Base-by-base conservation (phyloP, 1,140 invertebrate genomes). In the Ceratitis capitata region DNA sequence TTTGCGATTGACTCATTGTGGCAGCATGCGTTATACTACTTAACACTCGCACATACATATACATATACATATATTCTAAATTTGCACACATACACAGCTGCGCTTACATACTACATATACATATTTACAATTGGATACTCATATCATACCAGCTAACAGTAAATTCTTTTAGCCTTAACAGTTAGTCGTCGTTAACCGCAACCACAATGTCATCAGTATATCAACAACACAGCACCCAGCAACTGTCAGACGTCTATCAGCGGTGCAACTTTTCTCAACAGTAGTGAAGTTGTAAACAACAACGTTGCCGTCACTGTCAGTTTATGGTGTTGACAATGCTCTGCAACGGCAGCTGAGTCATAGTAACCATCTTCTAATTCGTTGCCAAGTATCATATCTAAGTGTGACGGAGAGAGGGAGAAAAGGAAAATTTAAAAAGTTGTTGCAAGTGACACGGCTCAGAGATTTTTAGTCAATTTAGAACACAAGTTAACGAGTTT, bases 171-270 rank as follows among this genome's bases (percentile, higher is more conserved):
- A 78, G 69, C 35, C n/a, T 78, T 45, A 78, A 78, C 69, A 78
- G 69, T 45, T 45, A 78, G 35, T 45, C 69, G 12, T 10, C 42
- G 35, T n/a, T 10, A 12, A 78, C 19, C 69, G 35, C 39, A 78
- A 78, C 69, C 69, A 78, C 69, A 78, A 45, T 78, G 69, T 78
- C 69, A 78, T 78, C 69, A 78, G 69, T 78, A n/a, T 45, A 78
- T 78, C 35, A 78, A 42, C 1, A 42, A 19, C 39, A 45, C 69
- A 45, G 69, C 69, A 42, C 29, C 39, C 39, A 78, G 39, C 39
- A 78, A 23, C 69, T 78, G 69, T 78, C 69, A 78, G 69, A 45
- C 69, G 69, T 78, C 69, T 45, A 78, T 78, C 69, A 78, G 39
- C 39, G 23, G 6, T 19, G 35, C 69, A 45, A 78, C 39, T 78